These are phyloP conservation scores for Trematomus bernacchii DNA, from an alignment of 2,797 vertebrate genomes.

Conservation along the genomic window DNA sequence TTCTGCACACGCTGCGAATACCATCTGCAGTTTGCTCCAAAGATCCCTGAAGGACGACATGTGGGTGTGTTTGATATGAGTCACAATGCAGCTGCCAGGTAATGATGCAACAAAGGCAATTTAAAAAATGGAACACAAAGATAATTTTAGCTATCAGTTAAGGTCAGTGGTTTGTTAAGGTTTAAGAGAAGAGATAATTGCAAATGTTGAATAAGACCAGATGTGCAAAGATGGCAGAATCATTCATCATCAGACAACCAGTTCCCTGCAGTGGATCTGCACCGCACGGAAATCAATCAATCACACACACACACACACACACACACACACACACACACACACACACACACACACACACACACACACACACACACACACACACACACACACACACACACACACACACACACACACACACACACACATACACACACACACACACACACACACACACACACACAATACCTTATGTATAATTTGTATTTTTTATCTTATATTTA, in stretches of 20 bases:
- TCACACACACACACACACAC: background rate
- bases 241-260: slow-evolving; percentile 11
- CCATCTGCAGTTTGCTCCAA: slow-evolving; percentile 51
- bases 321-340: background rate
- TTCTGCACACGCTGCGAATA: slow-evolving; percentile 10
- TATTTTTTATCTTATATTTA: too few species aligned
- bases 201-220: background rate
- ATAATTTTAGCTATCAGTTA: background rate
- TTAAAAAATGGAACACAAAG: background rate
- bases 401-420: too few species aligned
- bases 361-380: too few species aligned
- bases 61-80: slow-evolving; percentile 39
- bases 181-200: background rate
- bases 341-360: too few species aligned
- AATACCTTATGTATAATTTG: background rate
- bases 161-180: background rate
- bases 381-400: too few species aligned
- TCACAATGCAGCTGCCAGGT: slow-evolving; percentile 32
- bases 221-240: slow-evolving; percentile 6
- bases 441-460: background rate
- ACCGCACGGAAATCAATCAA: background rate
- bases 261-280: slow-evolving; percentile 4
- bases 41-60: slow-evolving; percentile 24
- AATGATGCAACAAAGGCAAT: background rate
- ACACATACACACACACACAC: too few species aligned